Percentiles rank a stretch among this genome's conserved stretches.
Conservation (phyloP, 1,140 invertebrate species). For the Drosophila triauraria region DNA sequence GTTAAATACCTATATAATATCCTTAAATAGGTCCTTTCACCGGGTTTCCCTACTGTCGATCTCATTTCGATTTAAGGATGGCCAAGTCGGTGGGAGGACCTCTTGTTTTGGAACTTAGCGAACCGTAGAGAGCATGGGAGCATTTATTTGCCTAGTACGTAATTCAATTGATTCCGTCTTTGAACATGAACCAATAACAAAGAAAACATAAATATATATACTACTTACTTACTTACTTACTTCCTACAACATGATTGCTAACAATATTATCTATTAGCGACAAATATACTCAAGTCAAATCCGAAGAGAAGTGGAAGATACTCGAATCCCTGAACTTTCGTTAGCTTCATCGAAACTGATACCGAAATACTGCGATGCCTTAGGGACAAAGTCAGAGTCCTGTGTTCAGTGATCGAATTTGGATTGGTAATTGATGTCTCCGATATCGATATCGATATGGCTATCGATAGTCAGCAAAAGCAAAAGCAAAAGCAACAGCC, state of each 20-base stretch:
- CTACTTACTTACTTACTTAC: background rate
- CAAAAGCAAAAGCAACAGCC: background rate
- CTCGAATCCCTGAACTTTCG: slow-evolving; percentile 38
- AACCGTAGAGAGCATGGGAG: slow-evolving; percentile 50
- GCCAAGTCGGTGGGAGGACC: slow-evolving; percentile 17
- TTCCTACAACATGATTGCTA: slow-evolving; percentile 28
- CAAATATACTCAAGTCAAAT: slow-evolving; percentile 18
- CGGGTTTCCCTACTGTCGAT: slow-evolving; percentile 22
- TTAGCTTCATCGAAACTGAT: slow-evolving; percentile 18
- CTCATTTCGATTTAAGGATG: background rate
- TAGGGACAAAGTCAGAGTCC: slow-evolving; percentile 55
- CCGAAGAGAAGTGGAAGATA: slow-evolving; percentile 52
- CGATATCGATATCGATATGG: slow-evolving; percentile 3
- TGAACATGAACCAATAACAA: slow-evolving; percentile 21
- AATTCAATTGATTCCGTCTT: slow-evolving; percentile 41
- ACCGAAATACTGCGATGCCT: slow-evolving; percentile 10
- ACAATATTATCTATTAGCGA: slow-evolving; percentile 44
- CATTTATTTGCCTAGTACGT: slow-evolving; percentile 45
- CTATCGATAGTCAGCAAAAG: slow-evolving; percentile 22
- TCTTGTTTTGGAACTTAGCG: slow-evolving; percentile 29
- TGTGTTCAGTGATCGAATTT: slow-evolving; percentile 56
- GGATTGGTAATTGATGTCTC: slow-evolving; percentile 47
- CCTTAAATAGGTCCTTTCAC: background rate
- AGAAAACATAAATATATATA: slow-evolving; percentile 11
- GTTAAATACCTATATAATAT: slow-evolving; percentile 32